phyloP scores from a whole-genome alignment of 2,797 vertebrate genomes.

The Philypnodon macrostomus region DNA sequence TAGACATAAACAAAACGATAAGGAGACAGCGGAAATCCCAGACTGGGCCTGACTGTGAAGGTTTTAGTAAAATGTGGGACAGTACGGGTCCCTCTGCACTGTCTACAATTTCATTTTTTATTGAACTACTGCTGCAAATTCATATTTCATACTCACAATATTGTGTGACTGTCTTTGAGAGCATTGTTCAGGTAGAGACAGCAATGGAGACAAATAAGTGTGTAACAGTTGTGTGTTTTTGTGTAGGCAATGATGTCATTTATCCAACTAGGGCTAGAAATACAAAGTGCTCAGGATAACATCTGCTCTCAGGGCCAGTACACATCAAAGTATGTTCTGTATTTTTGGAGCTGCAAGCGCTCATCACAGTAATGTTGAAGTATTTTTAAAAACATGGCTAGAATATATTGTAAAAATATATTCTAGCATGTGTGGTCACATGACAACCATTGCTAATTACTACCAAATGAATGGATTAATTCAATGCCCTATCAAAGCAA shows the following conservation, averaged over 20 bases:
- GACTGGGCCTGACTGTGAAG: conserved; percentile 34
- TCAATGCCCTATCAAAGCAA: conserved; percentile 51
- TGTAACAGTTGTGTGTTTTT: background rate
- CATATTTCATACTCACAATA: conserved; percentile 44
- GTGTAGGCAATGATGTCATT: conserved; percentile 8
- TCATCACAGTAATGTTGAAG: too few species aligned
- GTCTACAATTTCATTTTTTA: conserved; percentile 51
- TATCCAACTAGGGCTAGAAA: background rate
- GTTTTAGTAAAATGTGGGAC: conserved; percentile 46
- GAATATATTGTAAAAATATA: background rate
- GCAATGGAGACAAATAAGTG: background rate
- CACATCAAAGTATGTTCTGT: background rate
- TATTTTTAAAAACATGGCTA: background rate
- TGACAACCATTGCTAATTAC: conserved; percentile 39
- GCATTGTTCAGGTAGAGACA: conserved; percentile 4
- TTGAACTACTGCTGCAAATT: conserved; percentile 49
- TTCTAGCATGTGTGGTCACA: background rate
- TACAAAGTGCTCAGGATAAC: background rate
- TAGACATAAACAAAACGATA: conserved; percentile 25
- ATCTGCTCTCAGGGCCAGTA: background rate
- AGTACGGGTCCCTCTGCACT: conserved; percentile 30
- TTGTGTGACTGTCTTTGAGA: conserved; percentile 20
- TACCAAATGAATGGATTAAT: conserved; percentile 39
- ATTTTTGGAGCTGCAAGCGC: too few species aligned
- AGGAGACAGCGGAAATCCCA: conserved; percentile 39